Evolutionary conservation across 2,888 invertebrate genomes (phyloP), one percentile per base, ranked within the genome.

Genomic region (Deilephila porcellus): DNA sequence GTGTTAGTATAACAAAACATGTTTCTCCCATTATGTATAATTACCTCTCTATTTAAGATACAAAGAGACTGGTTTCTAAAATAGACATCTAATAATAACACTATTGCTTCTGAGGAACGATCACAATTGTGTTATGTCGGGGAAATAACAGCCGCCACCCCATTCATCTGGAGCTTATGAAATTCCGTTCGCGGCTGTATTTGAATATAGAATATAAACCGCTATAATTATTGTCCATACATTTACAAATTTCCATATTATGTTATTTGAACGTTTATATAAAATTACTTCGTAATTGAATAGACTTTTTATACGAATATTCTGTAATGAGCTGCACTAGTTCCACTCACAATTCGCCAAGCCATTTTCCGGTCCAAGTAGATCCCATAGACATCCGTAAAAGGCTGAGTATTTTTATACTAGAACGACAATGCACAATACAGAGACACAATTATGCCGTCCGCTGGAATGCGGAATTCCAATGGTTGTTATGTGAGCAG

Each of bases 101-200:
- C 45, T 34, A 37, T n/a, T 63, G 37, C 6, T 64, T 52, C 25
- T 11, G 14, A 52, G 11, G 45, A 67, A 20, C 25, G 37, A 67
- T 52, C 20, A 3, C 11, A 45, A 45, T 32, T 17, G 37, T 45
- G 11, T 52, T 25, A 67, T 52, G 37, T 63, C 19, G n/a, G 20
- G 5, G 20, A 45, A 63, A 45, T 45, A 67, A 25, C 17, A 45
- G 14, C 20, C 67, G 67, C 5, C 67, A 25, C 25, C 67, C 45
- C 20, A 45, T 25, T 25, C 67, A 64, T 64, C 45, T 5, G 7
- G 11, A n/a, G 25, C 67, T 67, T 67, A 67, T 67, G 67, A 67
- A 67, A 67, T 67, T 67, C 67, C 67, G 25, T 11, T 67, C 64
- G 6, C 5, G 8, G 14, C 45, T 25, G 52, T 45, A 67, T 52